Evolutionary conservation across 2,113 vertebrate genomes (phyloP).

Genomic region (Anas platyrhynchos): DNA sequence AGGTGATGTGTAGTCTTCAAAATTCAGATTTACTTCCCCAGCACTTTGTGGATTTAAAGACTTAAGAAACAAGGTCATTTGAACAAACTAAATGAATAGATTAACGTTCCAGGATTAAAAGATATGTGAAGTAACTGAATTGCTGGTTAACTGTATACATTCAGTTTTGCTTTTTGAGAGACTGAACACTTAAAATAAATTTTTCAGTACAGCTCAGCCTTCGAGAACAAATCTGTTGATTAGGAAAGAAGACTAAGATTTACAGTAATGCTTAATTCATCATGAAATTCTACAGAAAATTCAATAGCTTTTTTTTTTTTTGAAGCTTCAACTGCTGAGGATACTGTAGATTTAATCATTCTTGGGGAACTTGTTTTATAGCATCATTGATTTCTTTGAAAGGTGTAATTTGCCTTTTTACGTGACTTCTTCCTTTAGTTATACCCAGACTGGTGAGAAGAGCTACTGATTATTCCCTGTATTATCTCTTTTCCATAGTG

Average conservation of each 20-base stretch:
- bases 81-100: too few relatives aligned
- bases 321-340: not conserved
- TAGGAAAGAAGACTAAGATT: not conserved
- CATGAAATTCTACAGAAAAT: not conserved
- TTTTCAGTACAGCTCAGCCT: not conserved
- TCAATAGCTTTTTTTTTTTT: not conserved
- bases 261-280: not conserved
- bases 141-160: not conserved
- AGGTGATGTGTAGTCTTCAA: not conserved
- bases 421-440: not conserved
- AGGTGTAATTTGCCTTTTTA: not conserved
- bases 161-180: not conserved
- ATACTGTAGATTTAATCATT: not conserved
- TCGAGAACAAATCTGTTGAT: not conserved
- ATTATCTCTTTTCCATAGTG: not conserved
- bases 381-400: not conserved
- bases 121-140: not conserved
- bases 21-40: not conserved
- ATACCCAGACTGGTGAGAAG: not conserved
- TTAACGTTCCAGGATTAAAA: not conserved
- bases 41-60: not conserved
- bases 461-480: not conserved
- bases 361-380: not conserved
- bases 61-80: too few relatives aligned
- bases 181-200: not conserved